Base-by-base conservation (phyloP, 2,113 vertebrate genomes). In the Pitta sordida region DNA sequence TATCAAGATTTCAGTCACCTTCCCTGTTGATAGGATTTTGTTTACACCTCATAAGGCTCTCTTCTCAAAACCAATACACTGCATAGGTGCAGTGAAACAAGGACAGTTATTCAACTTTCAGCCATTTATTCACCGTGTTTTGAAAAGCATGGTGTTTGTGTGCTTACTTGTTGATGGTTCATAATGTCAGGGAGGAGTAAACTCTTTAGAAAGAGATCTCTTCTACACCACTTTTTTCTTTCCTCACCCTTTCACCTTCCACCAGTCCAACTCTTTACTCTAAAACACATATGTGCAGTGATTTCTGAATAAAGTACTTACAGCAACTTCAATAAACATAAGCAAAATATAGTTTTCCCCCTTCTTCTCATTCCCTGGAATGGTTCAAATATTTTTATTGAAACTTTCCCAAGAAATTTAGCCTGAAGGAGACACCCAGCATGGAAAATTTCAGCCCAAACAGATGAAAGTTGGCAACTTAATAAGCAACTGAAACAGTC, bases 391-490 rank as follows among this genome's bases (percentile, higher is more conserved):
- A 94, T 95, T 96, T 95, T 96, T 95, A 94, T 91, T 96, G 95
- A 96, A 93, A 92, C 89, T 83, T 94, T 91, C 95, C 95, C 94
- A 96, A 96, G 91, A 94, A 94, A 90, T 95, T 94, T 78, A 87
- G 93, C 94, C 96, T 95, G 74, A 87, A 94, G 94, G 86, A 93
- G 93, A 93, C 93, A 94, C 70, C 88, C 92, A 91, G 81, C 86
- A 94, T 88, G 96, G 95, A 96, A 96, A 95, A 92, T 92, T 94
- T 95, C 87, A 94, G 95, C 78, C 91, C 74, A 34, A 96, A 93
- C 46, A 87, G 70, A 59, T 79, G 70, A 95, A 93, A 69, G 87
- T 15, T 96, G 95, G 95, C 89, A 96, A 95, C 59, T 30, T 69
- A 90, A 95, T 78, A 85, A 80, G 82, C 81, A 95, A 87, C 26